These are phyloP conservation scores for Vidua chalybeata DNA, from an alignment of 2,113 vertebrate genomes.

Conservation along the genomic window DNA sequence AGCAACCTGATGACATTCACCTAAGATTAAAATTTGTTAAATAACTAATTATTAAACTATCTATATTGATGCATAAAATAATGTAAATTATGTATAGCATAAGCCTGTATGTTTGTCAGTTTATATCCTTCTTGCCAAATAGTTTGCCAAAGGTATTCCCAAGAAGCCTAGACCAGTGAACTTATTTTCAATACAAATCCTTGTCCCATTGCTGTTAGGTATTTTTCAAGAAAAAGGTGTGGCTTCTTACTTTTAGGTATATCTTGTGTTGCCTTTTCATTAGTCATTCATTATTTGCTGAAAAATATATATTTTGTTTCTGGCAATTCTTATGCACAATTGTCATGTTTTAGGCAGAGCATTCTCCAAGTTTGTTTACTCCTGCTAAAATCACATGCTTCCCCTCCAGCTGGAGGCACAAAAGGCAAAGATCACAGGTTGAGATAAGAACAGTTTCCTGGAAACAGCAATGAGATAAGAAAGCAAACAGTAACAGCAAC, in stretches of 20 bases:
- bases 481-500: neutral
- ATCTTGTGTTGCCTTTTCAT: neutral
- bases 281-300: neutral
- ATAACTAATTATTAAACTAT: neutral
- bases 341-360: neutral
- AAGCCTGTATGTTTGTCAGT: neutral
- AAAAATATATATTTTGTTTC: neutral
- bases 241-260: neutral
- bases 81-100: neutral
- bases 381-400: neutral
- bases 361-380: neutral
- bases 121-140: neutral
- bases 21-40: neutral
- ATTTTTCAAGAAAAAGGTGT: neutral
- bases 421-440: neutral
- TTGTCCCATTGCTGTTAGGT: neutral
- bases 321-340: neutral
- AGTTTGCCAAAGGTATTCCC: neutral
- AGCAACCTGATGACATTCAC: neutral
- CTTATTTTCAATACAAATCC: neutral
- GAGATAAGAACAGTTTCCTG: neutral
- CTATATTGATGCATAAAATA: neutral
- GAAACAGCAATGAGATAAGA: neutral
- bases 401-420: neutral
- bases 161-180: neutral